A percentile compares a stretch with the other conserved stretches of the same genome.
Evolutionary conservation across 2,888 invertebrate species (phyloP).

Genomic region (Cheilosia urbana): DNA sequence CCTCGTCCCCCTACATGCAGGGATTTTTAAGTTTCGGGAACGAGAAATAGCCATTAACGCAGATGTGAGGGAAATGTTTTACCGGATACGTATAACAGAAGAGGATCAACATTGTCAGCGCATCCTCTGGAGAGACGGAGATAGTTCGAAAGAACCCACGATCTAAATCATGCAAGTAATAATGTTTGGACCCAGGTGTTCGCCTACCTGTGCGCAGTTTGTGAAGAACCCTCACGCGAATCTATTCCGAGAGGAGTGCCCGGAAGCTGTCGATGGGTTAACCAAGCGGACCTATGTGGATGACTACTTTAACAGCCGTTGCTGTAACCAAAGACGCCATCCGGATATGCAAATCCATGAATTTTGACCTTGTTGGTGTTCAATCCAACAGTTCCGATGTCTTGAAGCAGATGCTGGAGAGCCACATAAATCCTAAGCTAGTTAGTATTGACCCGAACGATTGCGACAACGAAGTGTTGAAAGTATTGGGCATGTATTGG

Average conservation of each 20-base stretch:
- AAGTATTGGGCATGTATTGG: no score
- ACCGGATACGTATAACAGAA: not conserved
- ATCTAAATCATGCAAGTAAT: conserved; percentile 56
- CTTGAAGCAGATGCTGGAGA: not conserved
- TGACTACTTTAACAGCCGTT: not conserved
- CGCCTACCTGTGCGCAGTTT: conserved; percentile 56
- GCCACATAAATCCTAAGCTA: not conserved
- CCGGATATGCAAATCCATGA: conserved; percentile 3
- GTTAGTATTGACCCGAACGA: not conserved
- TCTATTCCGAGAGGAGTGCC: not conserved
- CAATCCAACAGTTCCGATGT: not conserved
- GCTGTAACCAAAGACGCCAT: no score
- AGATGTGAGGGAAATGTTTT: not conserved
- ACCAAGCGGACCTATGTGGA: not conserved
- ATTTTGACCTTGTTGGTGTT: conserved; percentile 3
- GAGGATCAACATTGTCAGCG: not conserved
- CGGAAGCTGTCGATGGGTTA: not conserved
- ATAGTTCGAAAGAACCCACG: not conserved
- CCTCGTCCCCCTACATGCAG: not conserved
- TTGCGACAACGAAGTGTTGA: not conserved
- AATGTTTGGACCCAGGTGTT: conserved; percentile 68
- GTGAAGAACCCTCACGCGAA: conserved; percentile 34
- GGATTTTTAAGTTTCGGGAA: not conserved
- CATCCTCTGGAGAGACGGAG: not conserved
- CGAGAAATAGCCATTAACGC: not conserved